phyloP scores from a whole-genome alignment of 1,140 invertebrate genomes.

The Ephestia elutella region DNA sequence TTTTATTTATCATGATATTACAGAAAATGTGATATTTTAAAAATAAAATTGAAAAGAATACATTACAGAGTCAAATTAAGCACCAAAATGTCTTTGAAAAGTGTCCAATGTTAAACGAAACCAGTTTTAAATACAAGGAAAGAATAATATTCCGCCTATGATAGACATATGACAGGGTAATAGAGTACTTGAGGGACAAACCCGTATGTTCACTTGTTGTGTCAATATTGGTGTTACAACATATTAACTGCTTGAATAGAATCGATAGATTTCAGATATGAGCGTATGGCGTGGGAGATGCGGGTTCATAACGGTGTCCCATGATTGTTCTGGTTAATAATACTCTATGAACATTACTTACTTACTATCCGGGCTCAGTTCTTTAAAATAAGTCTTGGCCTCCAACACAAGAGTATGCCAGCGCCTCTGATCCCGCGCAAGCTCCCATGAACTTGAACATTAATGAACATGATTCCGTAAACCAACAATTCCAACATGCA shows the following conservation, averaged over 20 bases:
- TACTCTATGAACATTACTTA: no score
- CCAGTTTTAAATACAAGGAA: not conserved
- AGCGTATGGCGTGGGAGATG: slow-evolving; percentile 24
- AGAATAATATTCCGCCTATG: not conserved
- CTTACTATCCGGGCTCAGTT: no score
- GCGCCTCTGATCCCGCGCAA: no score
- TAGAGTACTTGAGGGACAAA: slow-evolving; percentile 25
- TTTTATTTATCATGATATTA: no score
- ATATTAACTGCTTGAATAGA: slow-evolving; percentile 25
- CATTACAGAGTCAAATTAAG: no score
- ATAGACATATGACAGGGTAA: slow-evolving; percentile 22
- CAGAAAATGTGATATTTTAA: no score
- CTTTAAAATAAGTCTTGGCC: not conserved
- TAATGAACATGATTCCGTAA: no score
- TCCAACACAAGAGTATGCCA: not conserved
- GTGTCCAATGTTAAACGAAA: not conserved
- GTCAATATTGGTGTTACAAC: slow-evolving; percentile 33
- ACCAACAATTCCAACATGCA: no score
- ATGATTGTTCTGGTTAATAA: not conserved
- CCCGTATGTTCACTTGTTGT: slow-evolving; percentile 40
- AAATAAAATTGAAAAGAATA: no score
- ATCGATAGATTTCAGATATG: slow-evolving; percentile 30
- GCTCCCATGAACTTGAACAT: no score
- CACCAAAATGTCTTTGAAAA: no score
- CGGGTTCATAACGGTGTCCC: not conserved